Base-by-base conservation (phyloP, 2,797 vertebrate species). In the Poeciliopsis infans region DNA sequence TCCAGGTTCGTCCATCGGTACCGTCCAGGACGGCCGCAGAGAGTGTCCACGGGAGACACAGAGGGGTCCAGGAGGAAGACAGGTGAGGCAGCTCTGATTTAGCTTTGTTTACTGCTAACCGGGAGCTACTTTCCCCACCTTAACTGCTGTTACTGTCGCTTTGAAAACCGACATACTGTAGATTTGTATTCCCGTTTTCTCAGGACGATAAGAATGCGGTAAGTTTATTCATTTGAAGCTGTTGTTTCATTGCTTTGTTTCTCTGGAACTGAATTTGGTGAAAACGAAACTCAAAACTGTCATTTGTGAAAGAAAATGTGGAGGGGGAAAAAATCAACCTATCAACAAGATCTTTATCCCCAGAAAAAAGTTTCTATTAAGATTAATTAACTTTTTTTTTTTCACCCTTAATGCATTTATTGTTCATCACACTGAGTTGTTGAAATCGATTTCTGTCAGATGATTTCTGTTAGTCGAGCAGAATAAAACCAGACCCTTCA, bases 11-110 rank as follows among this genome's bases (percentile, higher is more conserved):
- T 31, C 74, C 15, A 36, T 76, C 76, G 7, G 39, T 33, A 10
- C 79, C 61, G 72, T 47, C 23, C 85, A 16, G 85, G 76, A 75
- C 78, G 7, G 28, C 28, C 66, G 11, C 68, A 68, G 2, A 16
- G 6, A 33, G 12, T 59, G 59, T 69, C 16, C 81, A n/a, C 72
- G 2, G n/a, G 74, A 80, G 53, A 49, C 31, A 53, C 8, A 39
- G 8, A 51, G 66, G 10, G 0, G 1, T 39, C 10, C 1, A 16
- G 20, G 8, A 59, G 7, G 2, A 66, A 36, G 5, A 39, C 64
- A 46, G 91, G 89, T 92, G 74, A 92, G 86, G 15, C 2, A 4
- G 31, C 6, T 5, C 2, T 0, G 6, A 20, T 82, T 69, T 4
- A 2, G 79, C 47, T 51, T 53, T 12, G 16, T 23, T 46, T 53